A percentile compares a stretch with the other conserved stretches of the same genome.
Evolutionary conservation across 2,113 vertebrate genomes (phyloP).

Genomic region (Cephalopholis sonnerati): DNA sequence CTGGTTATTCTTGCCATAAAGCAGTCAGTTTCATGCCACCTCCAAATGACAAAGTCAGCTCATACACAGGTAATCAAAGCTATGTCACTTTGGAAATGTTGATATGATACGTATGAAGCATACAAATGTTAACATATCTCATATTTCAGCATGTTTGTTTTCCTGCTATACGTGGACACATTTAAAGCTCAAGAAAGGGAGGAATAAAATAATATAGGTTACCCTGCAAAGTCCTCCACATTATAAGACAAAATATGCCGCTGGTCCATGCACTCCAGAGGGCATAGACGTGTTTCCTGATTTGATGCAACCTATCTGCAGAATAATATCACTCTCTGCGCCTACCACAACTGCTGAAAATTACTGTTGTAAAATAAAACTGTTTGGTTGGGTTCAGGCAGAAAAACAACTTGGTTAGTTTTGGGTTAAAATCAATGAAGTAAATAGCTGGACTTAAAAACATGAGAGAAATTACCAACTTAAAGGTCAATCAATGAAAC

Average conservation of each 20-base stretch:
- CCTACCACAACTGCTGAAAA: not conserved
- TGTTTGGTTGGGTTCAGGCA: not conserved
- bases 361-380: not conserved
- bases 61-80: too few relatives aligned
- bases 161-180: not conserved
- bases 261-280: not conserved
- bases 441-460: not conserved
- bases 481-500: not conserved
- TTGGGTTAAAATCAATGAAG: not conserved
- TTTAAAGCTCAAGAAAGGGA: not conserved
- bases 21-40: too few relatives aligned
- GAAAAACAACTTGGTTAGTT: not conserved
- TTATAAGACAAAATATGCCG: not conserved
- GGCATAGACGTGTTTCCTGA: not conserved
- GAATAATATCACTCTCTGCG: not conserved
- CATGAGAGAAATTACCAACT: not conserved
- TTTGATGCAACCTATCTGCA: not conserved
- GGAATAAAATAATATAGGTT: not conserved
- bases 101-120: too few relatives aligned
- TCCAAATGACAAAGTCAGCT: too few relatives aligned
- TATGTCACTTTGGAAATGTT: too few relatives aligned
- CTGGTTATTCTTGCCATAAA: too few relatives aligned
- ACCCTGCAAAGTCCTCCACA: not conserved
- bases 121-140: too few relatives aligned
- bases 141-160: not conserved